These are phyloP conservation scores for Neodiprion fabricii DNA, from an alignment of 1,140 invertebrate genomes.

Conservation along the genomic window DNA sequence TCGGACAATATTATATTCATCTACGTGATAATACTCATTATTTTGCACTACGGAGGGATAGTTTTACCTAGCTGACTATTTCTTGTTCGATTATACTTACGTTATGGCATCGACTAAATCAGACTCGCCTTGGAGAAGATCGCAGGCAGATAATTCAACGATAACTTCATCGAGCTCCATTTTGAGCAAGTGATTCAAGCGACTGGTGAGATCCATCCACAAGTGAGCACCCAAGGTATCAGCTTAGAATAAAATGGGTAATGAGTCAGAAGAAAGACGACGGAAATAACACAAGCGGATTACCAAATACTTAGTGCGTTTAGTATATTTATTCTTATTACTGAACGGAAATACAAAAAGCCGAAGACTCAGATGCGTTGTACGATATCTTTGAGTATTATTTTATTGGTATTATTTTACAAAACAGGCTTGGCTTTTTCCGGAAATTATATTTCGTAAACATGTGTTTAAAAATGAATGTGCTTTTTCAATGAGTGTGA, in stretches of 20 bases:
- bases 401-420: no score
- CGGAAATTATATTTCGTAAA: no score
- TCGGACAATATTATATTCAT: neutral
- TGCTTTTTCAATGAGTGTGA: no score
- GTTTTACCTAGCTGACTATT: neutral
- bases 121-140: slow-evolving; percentile 9
- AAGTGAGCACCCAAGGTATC: slow-evolving; percentile 11
- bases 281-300: no score
- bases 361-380: no score
- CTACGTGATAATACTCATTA: neutral
- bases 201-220: neutral
- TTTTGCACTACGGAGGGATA: neutral
- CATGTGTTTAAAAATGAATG: no score
- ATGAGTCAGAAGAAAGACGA: no score
- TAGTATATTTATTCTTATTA: no score
- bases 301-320: no score
- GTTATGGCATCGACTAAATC: neutral
- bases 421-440: no score
- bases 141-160: slow-evolving; percentile 16
- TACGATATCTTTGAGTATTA: no score
- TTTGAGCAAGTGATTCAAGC: neutral
- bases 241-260: neutral
- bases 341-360: no score
- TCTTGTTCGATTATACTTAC: neutral
- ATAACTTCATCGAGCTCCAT: slow-evolving; percentile 15